A percentile compares a stretch with the other conserved stretches of the same genome.
These are phyloP conservation scores for Scopus umbretta DNA, from an alignment of 2,113 vertebrate genomes.

Conservation along the genomic window DNA sequence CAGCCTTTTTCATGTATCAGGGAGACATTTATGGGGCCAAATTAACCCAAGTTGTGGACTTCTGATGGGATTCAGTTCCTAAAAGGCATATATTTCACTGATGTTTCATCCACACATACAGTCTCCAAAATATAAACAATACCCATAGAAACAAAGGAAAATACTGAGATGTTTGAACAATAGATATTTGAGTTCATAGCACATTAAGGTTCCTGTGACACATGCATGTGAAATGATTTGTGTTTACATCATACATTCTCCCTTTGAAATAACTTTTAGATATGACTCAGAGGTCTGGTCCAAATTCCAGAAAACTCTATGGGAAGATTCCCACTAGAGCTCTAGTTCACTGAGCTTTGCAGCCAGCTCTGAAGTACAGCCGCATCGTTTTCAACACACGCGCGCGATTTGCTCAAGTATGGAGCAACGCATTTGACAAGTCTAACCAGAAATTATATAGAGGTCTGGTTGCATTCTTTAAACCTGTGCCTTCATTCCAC, in stretches of 20 bases:
- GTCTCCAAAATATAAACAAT: not conserved
- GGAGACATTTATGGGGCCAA: not conserved
- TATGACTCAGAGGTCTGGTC: not conserved
- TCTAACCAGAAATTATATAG: not conserved
- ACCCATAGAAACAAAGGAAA: constrained; percentile 9
- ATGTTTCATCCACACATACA: not conserved
- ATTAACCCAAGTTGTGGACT: not conserved
- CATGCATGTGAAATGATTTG: not conserved
- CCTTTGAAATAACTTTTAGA: not conserved
- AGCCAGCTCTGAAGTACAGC: not conserved
- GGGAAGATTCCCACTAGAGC: not conserved
- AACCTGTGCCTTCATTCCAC: not conserved
- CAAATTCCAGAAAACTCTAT: not conserved
- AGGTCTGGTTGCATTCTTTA: not conserved
- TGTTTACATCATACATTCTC: not conserved
- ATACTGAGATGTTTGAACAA: not conserved
- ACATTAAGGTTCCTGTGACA: not conserved
- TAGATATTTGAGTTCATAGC: not conserved
- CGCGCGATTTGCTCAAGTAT: not conserved
- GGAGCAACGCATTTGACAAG: not conserved
- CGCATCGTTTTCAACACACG: not conserved
- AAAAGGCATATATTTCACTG: not conserved
- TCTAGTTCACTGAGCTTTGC: not conserved
- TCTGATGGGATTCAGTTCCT: not conserved
- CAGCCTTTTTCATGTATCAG: not conserved